Percentiles rank a stretch among this genome's conserved stretches.
These are phyloP conservation scores for Thecocarcelia acutangulata DNA, from an alignment of 2,888 invertebrate species.

Conservation along the genomic window DNA sequence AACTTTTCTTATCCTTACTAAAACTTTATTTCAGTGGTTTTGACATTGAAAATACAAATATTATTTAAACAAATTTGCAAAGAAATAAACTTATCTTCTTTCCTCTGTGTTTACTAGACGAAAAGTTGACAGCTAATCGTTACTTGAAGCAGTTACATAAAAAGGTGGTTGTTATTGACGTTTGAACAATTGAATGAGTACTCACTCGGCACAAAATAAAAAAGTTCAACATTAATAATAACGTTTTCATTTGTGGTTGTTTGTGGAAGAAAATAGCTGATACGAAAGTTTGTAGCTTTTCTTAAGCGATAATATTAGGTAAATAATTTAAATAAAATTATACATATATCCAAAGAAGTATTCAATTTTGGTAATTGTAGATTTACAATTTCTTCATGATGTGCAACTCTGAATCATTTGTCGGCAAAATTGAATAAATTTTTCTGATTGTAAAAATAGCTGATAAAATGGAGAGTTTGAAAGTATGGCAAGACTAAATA, in stretches of 20 bases:
- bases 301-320: too few species aligned
- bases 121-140: constrained; percentile 66
- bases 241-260: too few species aligned
- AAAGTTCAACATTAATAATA: background rate
- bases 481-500: constrained; percentile 21
- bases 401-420: constrained; percentile 25
- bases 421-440: background rate
- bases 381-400: background rate
- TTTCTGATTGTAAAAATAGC: constrained; percentile 47
- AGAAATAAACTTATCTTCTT: constrained; percentile 12
- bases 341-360: too few species aligned
- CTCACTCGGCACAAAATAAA: constrained; percentile 9
- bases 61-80: constrained; percentile 20
- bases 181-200: constrained; percentile 20
- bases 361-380: too few species aligned
- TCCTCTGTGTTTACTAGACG: constrained; percentile 60
- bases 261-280: too few species aligned
- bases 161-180: constrained; percentile 56
- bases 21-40: background rate
- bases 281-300: too few species aligned
- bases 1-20: background rate
- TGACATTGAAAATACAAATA: constrained; percentile 6
- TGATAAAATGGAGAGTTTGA: constrained; percentile 30
- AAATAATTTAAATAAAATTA: too few species aligned
- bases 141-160: constrained; percentile 63